These are phyloP conservation scores for Steatocranus sp. DNA, from an alignment of 2,797 vertebrate species.

Conservation along the genomic window DNA sequence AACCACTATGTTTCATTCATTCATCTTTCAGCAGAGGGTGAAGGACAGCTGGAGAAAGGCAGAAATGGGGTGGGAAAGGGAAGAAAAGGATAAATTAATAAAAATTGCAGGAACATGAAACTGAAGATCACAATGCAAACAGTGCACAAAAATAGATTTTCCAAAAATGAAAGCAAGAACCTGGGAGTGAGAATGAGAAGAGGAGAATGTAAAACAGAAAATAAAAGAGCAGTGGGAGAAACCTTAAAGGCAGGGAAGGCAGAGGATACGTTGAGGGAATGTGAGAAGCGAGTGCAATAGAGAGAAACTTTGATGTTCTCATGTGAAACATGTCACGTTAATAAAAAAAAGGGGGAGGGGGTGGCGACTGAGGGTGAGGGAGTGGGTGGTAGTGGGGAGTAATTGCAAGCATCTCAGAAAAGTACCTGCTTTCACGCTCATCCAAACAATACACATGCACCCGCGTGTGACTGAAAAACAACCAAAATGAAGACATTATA, in stretches of 20 bases:
- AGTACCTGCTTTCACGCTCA: conserved; percentile 25
- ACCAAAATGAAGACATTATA: conserved; percentile 23
- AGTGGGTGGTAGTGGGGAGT: background rate
- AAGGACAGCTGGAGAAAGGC: conserved; percentile 17
- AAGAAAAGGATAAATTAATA: background rate
- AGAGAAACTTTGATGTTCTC: conserved; percentile 38
- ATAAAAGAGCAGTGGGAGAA: conserved; percentile 1
- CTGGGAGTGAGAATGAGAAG: background rate
- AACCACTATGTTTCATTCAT: conserved; percentile 51
- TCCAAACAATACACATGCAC: conserved; percentile 31
- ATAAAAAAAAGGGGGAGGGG: background rate
- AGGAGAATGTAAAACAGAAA: conserved; percentile 4
- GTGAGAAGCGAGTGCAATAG: background rate
- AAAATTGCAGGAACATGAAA: background rate
- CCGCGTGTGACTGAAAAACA: conserved; percentile 21
- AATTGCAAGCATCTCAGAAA: conserved; percentile 34
- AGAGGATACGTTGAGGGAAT: background rate
- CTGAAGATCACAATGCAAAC: conserved; percentile 10
- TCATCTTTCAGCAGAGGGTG: conserved; percentile 52
- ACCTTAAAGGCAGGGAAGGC: conserved; percentile 1
- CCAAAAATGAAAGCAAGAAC: conserved; percentile 4
- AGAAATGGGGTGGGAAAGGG: background rate
- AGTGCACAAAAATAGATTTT: background rate
- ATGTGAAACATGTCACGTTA: conserved; percentile 32
- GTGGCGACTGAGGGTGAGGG: background rate